Conservation (phyloP, 2,797 vertebrate species). For the Channa striata region DNA sequence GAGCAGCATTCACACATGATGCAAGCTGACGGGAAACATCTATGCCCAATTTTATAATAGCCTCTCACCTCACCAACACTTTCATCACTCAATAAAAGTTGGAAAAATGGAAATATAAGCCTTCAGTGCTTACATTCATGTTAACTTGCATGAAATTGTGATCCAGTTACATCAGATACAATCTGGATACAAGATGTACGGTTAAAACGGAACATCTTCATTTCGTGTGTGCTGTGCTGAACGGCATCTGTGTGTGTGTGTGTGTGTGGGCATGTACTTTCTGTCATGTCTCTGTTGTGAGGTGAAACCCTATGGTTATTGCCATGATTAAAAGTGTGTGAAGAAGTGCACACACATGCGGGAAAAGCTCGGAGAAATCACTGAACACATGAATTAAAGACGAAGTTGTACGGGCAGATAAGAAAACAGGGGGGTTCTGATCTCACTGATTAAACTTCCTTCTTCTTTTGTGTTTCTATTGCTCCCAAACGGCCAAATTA, state of each 20-base stretch:
- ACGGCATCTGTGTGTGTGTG: conserved; percentile 1
- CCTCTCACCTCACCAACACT: conserved; percentile 8
- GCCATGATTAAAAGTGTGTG: conserved; percentile 66
- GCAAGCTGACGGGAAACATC: conserved; percentile 2
- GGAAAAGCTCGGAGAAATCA: conserved; percentile 41
- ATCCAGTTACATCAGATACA: conserved; percentile 24
- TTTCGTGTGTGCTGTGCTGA: conserved; percentile 23
- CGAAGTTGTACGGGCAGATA: conserved; percentile 62
- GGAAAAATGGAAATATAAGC: conserved; percentile 15
- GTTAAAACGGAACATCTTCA: conserved; percentile 17
- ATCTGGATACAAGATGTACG: conserved; percentile 52
- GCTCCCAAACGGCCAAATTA: conserved; percentile 30
- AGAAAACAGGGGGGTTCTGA: conserved; percentile 51
- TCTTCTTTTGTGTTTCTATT: conserved; percentile 35
- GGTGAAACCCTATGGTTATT: conserved; percentile 56
- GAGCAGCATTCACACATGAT: conserved; percentile 13
- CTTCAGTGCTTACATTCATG: conserved; percentile 17
- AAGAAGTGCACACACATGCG: conserved; percentile 34
- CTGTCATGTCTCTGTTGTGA: conserved; percentile 52
- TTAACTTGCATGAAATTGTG: conserved; percentile 26
- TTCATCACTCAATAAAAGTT: conserved; percentile 5
- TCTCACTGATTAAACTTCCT: conserved; percentile 46
- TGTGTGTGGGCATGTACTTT: conserved; percentile 38
- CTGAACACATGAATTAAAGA: conserved; percentile 62
- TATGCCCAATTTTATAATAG: not conserved